Conservation (phyloP, 2,113 vertebrate species). For the Rhabdomys dilectus region DNA sequence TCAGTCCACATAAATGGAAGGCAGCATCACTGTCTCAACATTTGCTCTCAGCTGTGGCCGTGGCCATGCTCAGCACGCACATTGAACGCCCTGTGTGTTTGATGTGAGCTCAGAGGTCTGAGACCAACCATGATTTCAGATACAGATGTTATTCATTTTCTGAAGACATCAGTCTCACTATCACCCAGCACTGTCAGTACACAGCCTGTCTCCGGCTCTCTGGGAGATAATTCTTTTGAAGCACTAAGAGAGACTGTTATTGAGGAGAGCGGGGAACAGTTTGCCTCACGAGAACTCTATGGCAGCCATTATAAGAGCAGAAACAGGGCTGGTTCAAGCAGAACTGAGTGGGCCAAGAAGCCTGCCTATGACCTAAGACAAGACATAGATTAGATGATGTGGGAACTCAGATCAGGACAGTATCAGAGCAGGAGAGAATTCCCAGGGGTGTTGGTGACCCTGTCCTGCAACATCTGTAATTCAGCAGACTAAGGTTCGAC, state of each 20-base stretch:
- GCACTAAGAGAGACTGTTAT: conserved; percentile 28
- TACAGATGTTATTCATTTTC: conserved; percentile 89
- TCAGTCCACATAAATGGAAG: background rate
- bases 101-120: conserved; percentile 84
- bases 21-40: rapidly evolving
- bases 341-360: rapidly evolving
- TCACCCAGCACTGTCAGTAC: conserved; percentile 82
- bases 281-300: background rate
- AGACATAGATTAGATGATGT: rapidly evolving
- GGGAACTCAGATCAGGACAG: rapidly evolving
- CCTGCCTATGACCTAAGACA: rapidly evolving
- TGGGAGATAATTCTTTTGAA: conserved; percentile 64
- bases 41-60: conserved; percentile 35
- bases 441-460: rapidly evolving
- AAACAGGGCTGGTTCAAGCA: rapidly evolving
- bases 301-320: background rate
- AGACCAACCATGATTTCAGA: conserved; percentile 84
- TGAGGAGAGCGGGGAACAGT: background rate
- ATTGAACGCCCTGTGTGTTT: conserved; percentile 82
- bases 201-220: conserved; percentile 76
- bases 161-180: conserved; percentile 83
- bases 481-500: rapidly evolving
- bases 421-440: rapidly evolving
- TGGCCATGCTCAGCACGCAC: conserved; percentile 49
- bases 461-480: rapidly evolving